Base-by-base conservation (phyloP, 2,797 vertebrate genomes). In the Myotis daubentonii region DNA sequence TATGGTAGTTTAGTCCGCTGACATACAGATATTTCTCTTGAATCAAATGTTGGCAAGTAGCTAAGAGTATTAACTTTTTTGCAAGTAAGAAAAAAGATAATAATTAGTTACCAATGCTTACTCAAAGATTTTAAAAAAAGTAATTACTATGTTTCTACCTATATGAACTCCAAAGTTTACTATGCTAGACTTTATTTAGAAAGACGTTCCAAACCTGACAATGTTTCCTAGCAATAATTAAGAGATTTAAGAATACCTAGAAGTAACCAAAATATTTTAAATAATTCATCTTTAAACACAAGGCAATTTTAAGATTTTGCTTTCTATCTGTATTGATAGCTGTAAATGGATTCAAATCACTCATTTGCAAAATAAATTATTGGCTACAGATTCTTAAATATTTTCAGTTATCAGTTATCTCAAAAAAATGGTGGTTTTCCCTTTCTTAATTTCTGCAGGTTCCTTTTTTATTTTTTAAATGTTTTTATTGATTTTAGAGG, bases 251-350 rank as follows among this genome's bases (percentile, higher is more conserved):
- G 47, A 91, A 89, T 55, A 68, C 66, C 70, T 19, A 76, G 4
- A 89, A 83, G 7, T 84, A 57, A 76, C 75, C 80, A 15, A 28
- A 94, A 33, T 41, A n/a, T 87, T 96, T 96, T 66, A 85, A 41
- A 36, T 60, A 81, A 38, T 4, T 80, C 72, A 1, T 44, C 66
- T 92, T 79, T 70, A 86, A 94, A 86, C 30, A 78, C 7, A 87
- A 71, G 8, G 65, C 51, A 86, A 80, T 71, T 92, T 22, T 23
- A 47, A 85, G 4, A 28, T 19, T 71, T 89, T 92, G 47, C 33
- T 91, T 85, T 66, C 5, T 83, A 25, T 60, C 80, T 91, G 19
- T 55, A 78, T 7, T 19, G 57, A 80, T 62, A 25, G 8, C 53
- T 87, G 10, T 16, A 87, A 90, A 75, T 68, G 3, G 25, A 51